phyloP scores from a whole-genome alignment of 2,888 invertebrate genomes.

The Euclidia mi region DNA sequence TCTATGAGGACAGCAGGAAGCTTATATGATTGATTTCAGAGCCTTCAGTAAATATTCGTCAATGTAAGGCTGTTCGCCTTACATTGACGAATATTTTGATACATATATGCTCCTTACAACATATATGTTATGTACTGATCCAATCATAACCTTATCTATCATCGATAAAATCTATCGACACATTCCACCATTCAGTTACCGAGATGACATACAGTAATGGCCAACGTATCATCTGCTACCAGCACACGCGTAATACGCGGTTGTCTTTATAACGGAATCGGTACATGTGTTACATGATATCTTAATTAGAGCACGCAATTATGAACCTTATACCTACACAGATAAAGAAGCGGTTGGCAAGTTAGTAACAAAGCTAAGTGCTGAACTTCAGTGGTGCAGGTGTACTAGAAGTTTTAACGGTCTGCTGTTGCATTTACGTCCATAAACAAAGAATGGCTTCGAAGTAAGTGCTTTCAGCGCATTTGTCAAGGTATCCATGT shows the following conservation, averaged over 20 bases:
- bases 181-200: slow-evolving; percentile 69
- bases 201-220: slow-evolving; percentile 55
- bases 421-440: slow-evolving; percentile 29
- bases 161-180: slow-evolving; percentile 16
- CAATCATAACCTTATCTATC: background rate
- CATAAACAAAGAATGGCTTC: background rate
- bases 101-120: too few relatives aligned
- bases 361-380: slow-evolving; percentile 40
- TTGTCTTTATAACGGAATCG: slow-evolving; percentile 69
- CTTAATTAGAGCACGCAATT: slow-evolving; percentile 52
- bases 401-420: slow-evolving; percentile 50
- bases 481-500: background rate
- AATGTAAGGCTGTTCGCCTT: too few relatives aligned
- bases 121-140: too few relatives aligned
- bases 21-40: too few relatives aligned
- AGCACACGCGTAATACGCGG: slow-evolving; percentile 77
- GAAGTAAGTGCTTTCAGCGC: background rate
- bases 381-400: slow-evolving; percentile 55
- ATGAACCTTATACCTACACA: slow-evolving; percentile 37
- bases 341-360: slow-evolving; percentile 32
- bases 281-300: slow-evolving; percentile 54
- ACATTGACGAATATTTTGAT: too few relatives aligned
- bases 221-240: slow-evolving; percentile 75
- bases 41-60: too few relatives aligned
- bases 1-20: too few relatives aligned